These are phyloP conservation scores for Erpetoichthys calabaricus DNA, from an alignment of 2,797 vertebrate species.

Conservation along the genomic window DNA sequence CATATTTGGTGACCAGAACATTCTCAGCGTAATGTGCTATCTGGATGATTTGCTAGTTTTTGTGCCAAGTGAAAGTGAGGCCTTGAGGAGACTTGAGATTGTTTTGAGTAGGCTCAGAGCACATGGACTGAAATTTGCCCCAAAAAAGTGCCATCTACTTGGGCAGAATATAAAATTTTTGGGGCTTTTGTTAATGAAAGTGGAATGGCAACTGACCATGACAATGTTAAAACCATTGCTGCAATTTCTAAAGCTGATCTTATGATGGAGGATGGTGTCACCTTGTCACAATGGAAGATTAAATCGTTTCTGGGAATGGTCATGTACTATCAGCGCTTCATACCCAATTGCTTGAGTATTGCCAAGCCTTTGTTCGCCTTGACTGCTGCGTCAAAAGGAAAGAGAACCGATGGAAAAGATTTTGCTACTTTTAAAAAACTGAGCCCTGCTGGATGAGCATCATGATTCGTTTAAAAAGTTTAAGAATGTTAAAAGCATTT, in stretches of 20 bases:
- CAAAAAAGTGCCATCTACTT: not conserved
- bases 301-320: not conserved
- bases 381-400: not conserved
- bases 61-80: not conserved
- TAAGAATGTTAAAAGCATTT: not conserved
- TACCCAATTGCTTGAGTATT: not conserved
- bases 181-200: not conserved
- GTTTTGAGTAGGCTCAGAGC: not conserved
- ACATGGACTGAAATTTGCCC: not conserved
- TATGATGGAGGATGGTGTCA: not conserved
- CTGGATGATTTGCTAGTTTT: conserved; percentile 2
- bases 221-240: not conserved
- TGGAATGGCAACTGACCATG: not conserved
- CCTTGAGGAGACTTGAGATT: not conserved
- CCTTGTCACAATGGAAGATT: not conserved
- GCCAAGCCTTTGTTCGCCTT: not conserved
- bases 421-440: too few species aligned
- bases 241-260: not conserved
- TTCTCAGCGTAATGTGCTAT: not conserved
- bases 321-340: not conserved
- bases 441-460: not conserved
- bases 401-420: too few species aligned
- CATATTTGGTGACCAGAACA: not conserved
- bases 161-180: not conserved
- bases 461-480: not conserved